Base-by-base conservation (phyloP, 2,888 invertebrate genomes). In the Perizoma flavofasciatum region DNA sequence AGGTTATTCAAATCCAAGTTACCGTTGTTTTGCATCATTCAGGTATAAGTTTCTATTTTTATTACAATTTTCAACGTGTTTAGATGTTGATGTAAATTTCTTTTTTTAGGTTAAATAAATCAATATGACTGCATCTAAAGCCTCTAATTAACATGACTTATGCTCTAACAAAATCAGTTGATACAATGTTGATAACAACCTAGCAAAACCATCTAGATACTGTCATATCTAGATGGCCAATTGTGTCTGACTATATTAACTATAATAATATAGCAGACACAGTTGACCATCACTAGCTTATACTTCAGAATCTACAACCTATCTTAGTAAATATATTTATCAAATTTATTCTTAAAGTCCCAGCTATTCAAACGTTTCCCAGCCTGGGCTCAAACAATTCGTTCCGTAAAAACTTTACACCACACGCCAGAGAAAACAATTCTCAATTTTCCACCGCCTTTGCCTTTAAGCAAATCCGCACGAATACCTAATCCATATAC, bases 401-500 rank as follows among this genome's bases (percentile, higher is more conserved):
- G 72, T 76, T 78, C 75, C 74, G 71, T 74, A 72, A 77, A 74
- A 77, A 79, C 81, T 83, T 82, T 79, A 74, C 78, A 77, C 73
- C 78, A 79, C 82, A 83, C 77, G 83, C 80, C 76, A 72, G 76
- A 83, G 85, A 81, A 82, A 89, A 88, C 86, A 87, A 86, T 88
- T 85, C 86, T 74, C 81, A 84, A 88, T 86, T 85, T 85, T 82
- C 84, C 78, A 67, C 78, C 78, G 76, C 78, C 79, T 82, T 80
- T 79, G 80, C 81, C 83, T 86, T 83, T 85, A 86, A 82, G 85
- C 81, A 87, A 89, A 89, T 88, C 85, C 84, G 73, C 82, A 82
- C 81, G 78, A 85, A 86, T 85, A 84, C 85, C 82, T 87, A 84
- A 88, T 86, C 86, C 86, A 81, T 85, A 85, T 85, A 85, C 79